Conservation (phyloP, 2,113 vertebrate species). For the Paracanthobrama guichenoti region DNA sequence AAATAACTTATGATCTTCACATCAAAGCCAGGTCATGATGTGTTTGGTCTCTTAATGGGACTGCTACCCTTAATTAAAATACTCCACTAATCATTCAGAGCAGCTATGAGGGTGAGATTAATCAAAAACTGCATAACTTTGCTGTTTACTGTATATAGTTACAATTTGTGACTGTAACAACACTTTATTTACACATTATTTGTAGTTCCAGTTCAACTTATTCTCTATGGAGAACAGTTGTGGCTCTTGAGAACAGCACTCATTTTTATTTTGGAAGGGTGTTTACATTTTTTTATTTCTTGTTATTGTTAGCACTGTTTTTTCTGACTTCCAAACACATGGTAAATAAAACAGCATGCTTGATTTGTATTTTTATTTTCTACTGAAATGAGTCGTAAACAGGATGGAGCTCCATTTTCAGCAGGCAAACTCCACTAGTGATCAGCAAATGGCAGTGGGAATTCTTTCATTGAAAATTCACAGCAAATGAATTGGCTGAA, state of each 20-base stretch:
- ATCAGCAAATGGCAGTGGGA: constrained; percentile 54
- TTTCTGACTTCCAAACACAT: not conserved
- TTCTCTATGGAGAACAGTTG: not conserved
- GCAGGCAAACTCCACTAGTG: constrained; percentile 16
- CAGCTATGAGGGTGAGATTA: not conserved
- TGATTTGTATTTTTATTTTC: not conserved
- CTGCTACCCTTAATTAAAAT: not conserved
- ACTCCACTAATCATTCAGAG: not conserved
- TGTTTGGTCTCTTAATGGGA: constrained; percentile 2
- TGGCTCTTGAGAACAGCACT: not conserved
- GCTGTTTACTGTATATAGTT: not conserved
- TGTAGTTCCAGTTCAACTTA: not conserved
- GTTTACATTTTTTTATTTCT: constrained; percentile 2
- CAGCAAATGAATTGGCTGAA: constrained; percentile 58
- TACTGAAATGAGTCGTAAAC: not conserved
- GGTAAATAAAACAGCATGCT: not conserved
- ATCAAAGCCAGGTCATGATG: not conserved
- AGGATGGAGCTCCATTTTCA: constrained; percentile 19
- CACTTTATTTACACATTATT: not conserved
- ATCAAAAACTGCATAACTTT: not conserved
- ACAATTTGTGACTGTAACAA: not conserved
- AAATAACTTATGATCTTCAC: not conserved
- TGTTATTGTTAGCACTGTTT: not conserved
- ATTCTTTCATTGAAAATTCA: constrained; percentile 63
- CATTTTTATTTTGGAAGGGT: not conserved